Conservation (phyloP, 2,113 vertebrate species). For the Mugil cephalus region DNA sequence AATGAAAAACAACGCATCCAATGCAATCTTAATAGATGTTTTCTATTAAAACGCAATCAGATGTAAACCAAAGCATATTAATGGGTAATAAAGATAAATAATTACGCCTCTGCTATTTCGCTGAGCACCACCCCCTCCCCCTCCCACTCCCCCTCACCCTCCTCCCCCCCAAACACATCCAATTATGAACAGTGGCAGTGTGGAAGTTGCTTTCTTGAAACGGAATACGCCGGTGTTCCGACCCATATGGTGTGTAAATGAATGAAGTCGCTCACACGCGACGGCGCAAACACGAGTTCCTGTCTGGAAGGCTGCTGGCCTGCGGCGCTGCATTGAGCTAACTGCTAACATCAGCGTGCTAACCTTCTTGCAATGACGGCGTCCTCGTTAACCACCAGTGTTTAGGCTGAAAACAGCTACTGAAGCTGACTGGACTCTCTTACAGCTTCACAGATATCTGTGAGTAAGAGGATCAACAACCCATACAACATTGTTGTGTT, state of each 20-base stretch:
- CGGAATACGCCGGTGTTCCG: constrained; percentile 40
- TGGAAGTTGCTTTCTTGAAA: constrained; percentile 38
- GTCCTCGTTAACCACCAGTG: no score
- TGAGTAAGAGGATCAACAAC: no score
- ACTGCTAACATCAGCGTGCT: no score
- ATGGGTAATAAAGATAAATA: constrained; percentile 58
- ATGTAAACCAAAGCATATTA: constrained; percentile 51
- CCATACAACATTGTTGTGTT: no score
- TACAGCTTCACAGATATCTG: no score
- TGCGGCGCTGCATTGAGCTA: no score
- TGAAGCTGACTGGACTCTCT: no score
- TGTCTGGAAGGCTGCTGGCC: no score
- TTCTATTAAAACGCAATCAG: constrained; percentile 56
- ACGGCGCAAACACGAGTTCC: constrained; percentile 9
- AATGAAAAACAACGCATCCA: constrained; percentile 25
- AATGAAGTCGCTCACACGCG: constrained; percentile 27
- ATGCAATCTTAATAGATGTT: constrained; percentile 44
- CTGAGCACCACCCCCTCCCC: no score
- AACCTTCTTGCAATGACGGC: no score
- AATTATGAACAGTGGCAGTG: constrained; percentile 40
- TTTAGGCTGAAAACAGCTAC: no score
- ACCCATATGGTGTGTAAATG: constrained; percentile 36
- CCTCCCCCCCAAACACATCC: constrained; percentile 11
- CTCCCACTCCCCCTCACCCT: no score
- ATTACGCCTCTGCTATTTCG: constrained; percentile 41